These are phyloP conservation scores for Fregetta grallaria DNA, from an alignment of 2,113 vertebrate genomes.

Conservation along the genomic window DNA sequence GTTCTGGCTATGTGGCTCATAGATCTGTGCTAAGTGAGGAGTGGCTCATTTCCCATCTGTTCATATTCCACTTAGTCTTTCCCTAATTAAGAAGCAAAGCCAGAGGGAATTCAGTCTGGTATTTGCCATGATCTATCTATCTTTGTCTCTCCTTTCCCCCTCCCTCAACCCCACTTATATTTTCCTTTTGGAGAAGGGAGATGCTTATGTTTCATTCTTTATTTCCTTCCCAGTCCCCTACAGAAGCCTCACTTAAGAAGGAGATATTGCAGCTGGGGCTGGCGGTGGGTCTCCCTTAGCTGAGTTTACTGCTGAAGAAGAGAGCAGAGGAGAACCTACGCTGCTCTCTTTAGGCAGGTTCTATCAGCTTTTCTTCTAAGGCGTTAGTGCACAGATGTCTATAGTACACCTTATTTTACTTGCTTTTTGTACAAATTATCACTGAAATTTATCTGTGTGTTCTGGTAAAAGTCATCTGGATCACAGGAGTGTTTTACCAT, in stretches of 20 bases:
- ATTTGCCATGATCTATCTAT: neutral
- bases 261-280: neutral
- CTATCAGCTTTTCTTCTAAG: neutral
- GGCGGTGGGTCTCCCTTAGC: neutral
- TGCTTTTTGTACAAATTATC: neutral
- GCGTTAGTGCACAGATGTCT: neutral
- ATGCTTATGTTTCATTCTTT: neutral
- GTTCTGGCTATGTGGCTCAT: neutral
- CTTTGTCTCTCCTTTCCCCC: neutral
- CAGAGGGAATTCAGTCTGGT: constrained; percentile 22
- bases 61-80: constrained; percentile 23
- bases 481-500: neutral
- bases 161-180: neutral
- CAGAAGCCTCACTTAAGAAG: neutral
- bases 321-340: neutral
- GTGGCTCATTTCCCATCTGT: constrained; percentile 41
- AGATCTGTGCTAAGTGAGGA: neutral
- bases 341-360: neutral
- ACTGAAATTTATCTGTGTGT: neutral
- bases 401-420: neutral
- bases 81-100: constrained; percentile 37
- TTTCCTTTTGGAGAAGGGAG: neutral
- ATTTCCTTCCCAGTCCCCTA: neutral
- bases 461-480: neutral
- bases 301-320: neutral